Evolutionary conservation across 1,140 invertebrate genomes (phyloP), one percentile per base, ranked within the genome.

Genomic region (Oedothorax gibbosus): DNA sequence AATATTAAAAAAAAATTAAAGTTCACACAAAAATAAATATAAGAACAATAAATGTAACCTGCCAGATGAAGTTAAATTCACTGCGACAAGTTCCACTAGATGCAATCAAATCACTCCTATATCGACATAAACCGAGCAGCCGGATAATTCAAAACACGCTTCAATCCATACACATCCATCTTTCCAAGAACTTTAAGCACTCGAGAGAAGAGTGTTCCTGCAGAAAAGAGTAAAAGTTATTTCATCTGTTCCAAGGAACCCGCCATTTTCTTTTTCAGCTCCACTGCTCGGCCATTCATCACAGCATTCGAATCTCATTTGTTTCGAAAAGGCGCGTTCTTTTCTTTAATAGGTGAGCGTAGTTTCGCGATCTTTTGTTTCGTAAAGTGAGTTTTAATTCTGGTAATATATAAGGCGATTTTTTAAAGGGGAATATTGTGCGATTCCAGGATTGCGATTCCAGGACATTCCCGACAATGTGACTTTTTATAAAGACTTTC

Each of bases 281-380:
- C 68, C 50, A 51, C 53, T n/a, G 68, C 68, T 18, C 49, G 18
- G 7, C 49, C 12, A 71, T 71, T 71, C 49, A 71, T 71, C 68
- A 71, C 68, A n/a, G 68, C 49, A 71, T 71, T 71, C 68, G 68
- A 71, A 71, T 71, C 68, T 71, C 68, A 71, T 71, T 71, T 71
- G 68, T 71, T 51, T 71, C 68, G 14, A n/a, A 71, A 53, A 35
- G 35, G 35, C 49, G 15, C 68, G 18, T 51, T 71, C 68, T 35
- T 35, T 35, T 35, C 35, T 71, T 71, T 71, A 71, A 51, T 71
- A 71, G 68, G 68, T 71, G 68, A 71, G 64, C 5, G 49, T 51
- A 9, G 15, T 14, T 71, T 7, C 49, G 15, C 15, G 6, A 15
- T 18, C 7, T 14, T 11, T 2, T 15, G 18, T 8, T 20, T n/a